Evolutionary conservation across 2,797 vertebrate genomes (phyloP), one percentile per base, ranked within the genome.

Genomic region (Rhinophrynus dorsalis): DNA sequence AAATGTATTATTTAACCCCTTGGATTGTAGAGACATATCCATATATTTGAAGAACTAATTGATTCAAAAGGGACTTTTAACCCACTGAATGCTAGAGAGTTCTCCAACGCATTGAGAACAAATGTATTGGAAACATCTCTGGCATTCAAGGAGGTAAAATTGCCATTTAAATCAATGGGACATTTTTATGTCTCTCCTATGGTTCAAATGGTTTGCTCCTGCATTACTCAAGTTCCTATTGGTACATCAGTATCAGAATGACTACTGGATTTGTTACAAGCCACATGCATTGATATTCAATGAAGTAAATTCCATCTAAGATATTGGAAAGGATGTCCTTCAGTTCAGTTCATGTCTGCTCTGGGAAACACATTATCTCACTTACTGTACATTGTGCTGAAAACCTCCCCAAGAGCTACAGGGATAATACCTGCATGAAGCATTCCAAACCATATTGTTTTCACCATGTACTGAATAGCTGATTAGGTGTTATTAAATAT

Each of bases 401-500:
- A 63, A 67, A 61, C 61, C 69, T 59, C 69, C 45, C 54, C 45
- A 66, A 45, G 60, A 67, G 62, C 70, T 65, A 26, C 47, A 44
- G 47, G 45, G 62, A 66, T 66, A 60, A 73, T 60, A 73, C 62
- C 62, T 66, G 55, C 21, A 52, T 62, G 70, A 40, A 5, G 18
- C n/a, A 57, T 64, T 73, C 68, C 66, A 80, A 74, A 72, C 29
- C 24, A 61, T 55, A 61, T 58, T 75, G 48, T 65, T 76, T 82
- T 76, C 77, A 72, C 68, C 45, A 67, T 68, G 60, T 67, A 66
- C 37, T 72, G 33, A 48, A 29, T 65, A 32, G 56, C 61, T 80
- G 77, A 83, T 68, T 72, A 80, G 68, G 78, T 80, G 76, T 75
- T 78, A 73, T 68, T 80, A 79, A 78, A 67, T 56, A 32, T 50